A percentile compares a stretch with the other conserved stretches of the same genome.
phyloP scores from a whole-genome alignment of 2,888 invertebrate species.

The Ectemnius cavifrons region DNA sequence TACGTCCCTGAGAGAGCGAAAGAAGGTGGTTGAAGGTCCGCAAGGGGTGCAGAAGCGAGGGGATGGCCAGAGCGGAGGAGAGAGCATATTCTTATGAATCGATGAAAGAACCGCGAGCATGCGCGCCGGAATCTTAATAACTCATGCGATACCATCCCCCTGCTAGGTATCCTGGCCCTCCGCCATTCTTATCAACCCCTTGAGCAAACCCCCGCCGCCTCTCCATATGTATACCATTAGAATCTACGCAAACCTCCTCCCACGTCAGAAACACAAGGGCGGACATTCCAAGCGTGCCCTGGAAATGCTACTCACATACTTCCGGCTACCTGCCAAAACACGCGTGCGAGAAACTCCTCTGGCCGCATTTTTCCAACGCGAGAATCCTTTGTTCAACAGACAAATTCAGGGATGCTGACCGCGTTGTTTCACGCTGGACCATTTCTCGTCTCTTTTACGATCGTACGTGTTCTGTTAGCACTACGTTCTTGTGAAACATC shows the following conservation, averaged over 20 bases:
- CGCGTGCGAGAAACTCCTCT: not conserved
- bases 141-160: constrained; percentile 68
- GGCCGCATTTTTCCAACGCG: constrained; percentile 9
- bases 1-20: constrained; percentile 49
- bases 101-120: constrained; percentile 75
- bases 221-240: constrained; percentile 55
- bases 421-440: constrained; percentile 26
- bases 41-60: constrained; percentile 27
- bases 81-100: constrained; percentile 75
- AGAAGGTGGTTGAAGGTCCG: constrained; percentile 38
- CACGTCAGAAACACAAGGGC: constrained; percentile 50
- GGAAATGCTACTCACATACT: constrained; percentile 31
- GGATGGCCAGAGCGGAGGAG: constrained; percentile 57
- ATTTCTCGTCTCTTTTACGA: constrained; percentile 45
- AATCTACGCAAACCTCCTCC: constrained; percentile 53
- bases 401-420: constrained; percentile 17
- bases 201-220: constrained; percentile 7
- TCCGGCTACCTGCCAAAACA: constrained; percentile 26
- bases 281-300: constrained; percentile 53
- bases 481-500: constrained; percentile 44
- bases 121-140: constrained; percentile 75
- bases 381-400: not conserved
- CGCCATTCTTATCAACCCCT: constrained; percentile 55
- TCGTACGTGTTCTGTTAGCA: constrained; percentile 42
- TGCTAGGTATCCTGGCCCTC: constrained; percentile 45